Conservation (phyloP, 1,140 invertebrate genomes). For the Cotesia typhae region DNA sequence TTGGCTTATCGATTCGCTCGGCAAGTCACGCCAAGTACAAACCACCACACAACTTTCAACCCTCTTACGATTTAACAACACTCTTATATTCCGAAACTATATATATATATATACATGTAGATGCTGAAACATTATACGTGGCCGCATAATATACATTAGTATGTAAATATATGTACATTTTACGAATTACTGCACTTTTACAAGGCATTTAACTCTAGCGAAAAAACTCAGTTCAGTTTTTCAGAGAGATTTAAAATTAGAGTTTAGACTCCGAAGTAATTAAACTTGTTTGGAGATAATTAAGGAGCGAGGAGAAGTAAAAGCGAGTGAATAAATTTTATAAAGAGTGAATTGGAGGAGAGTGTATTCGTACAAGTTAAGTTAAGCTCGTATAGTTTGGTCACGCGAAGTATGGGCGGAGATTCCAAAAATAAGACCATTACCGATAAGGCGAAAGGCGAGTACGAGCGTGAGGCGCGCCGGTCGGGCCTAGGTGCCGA, state of each 20-base stretch:
- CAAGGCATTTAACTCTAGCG: too few relatives aligned
- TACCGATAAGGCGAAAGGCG: slow-evolving; percentile 57
- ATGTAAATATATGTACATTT: too few relatives aligned
- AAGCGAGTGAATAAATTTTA: too few relatives aligned
- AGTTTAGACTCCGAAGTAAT: too few relatives aligned
- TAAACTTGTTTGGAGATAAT: too few relatives aligned
- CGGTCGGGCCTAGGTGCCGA: slow-evolving; percentile 48
- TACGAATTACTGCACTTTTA: too few relatives aligned
- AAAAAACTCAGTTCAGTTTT: too few relatives aligned
- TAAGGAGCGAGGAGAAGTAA: too few relatives aligned
- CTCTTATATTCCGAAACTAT: not conserved
- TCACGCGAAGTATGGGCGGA: slow-evolving; percentile 65
- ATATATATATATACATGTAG: not conserved
- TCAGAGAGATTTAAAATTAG: too few relatives aligned
- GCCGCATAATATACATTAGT: too few relatives aligned
- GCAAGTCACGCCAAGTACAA: slow-evolving; percentile 25
- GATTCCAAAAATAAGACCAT: slow-evolving; percentile 66
- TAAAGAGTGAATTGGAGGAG: too few relatives aligned
- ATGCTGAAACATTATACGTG: not conserved
- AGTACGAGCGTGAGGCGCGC: slow-evolving; percentile 46
- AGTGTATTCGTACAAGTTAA: slow-evolving; percentile 21
- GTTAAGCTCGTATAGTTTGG: slow-evolving; percentile 46
- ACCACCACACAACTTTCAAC: slow-evolving; percentile 13
- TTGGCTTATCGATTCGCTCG: slow-evolving; percentile 32
- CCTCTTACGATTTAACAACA: slow-evolving; percentile 7